Evolutionary conservation across 2,888 invertebrate genomes (phyloP), one percentile per base, ranked within the genome.

Genomic region (Volucella inflata): DNA sequence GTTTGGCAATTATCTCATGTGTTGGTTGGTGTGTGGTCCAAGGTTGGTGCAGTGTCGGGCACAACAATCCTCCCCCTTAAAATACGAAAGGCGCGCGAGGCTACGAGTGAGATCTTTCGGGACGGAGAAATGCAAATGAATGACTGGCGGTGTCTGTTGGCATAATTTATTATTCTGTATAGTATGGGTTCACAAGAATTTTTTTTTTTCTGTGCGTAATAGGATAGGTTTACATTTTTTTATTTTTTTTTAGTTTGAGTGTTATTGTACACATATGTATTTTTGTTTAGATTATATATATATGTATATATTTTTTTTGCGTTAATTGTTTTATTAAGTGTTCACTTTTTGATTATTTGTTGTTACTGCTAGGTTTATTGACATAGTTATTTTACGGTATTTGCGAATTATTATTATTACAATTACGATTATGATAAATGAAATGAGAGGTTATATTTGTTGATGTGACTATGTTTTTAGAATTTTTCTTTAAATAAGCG

Each of bases 71-170:
- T 48, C 48, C 48, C 48, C 48, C 9, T 48, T 14, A 48, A 48
- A 48, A 21, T 21, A 2, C 2, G 21, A 21, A 21, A 21, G 2
- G 21, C 1, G 2, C 21, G 21, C 21, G 21, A 21, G n/a, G 16
- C n/a, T 48, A n/a, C 48, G 48, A 48, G n/a, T n/a, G n/a, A n/a
- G n/a, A 48, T 48, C 48, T n/a, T n/a, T 48, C 48, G 48, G 48
- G 14, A 12, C 48, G 14, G n/a, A 48, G 48, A n/a, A 12, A 48
- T 48, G n/a, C n/a, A 48, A 12, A 48, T 48, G 12, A 48, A 14
- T 12, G 48, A 16, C 21, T 21, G 21, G 21, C 1, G 48, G 48
- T 12, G 48, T 12, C 11, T 48, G 10, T 48, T 48, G 48, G 6
- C 14, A 8, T 14, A 48, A 48, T 48, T 14, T 48, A 14, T 12